Base-by-base conservation (phyloP, 2,888 invertebrate genomes). In the Andrena camellia region DNA sequence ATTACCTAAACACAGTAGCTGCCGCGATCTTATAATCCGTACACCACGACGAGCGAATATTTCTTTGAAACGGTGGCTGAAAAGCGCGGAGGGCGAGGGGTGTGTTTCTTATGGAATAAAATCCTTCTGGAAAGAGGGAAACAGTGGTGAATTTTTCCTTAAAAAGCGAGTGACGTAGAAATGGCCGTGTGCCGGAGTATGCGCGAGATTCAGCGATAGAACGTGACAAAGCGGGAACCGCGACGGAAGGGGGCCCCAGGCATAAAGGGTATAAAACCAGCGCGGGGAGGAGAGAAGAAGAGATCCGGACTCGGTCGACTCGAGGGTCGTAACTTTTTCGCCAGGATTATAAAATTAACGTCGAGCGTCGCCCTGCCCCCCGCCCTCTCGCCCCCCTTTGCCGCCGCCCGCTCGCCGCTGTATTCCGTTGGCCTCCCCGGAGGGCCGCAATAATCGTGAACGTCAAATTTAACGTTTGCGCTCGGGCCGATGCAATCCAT, bases 381-480 rank as follows among this genome's bases (percentile, higher is more conserved):
- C 20, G 0, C 33, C 33, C 17, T 1, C 20, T 3, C 20, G 3
- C 23, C 31, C 67, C 67, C 31, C 13, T 26, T 13, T 26, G 7
- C 10, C n/a, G 8, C 42, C 13, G 4, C 17, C 26, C 54, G 35
- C 54, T 35, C 42, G 50, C 20, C 63, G 69, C 35, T 69, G 72
- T 73, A 75, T 75, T 54, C 63, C 70, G 66, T 33, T 54, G 52
- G 63, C 76, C 80, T 78, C 88, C 84, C 89, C 84, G 83, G 88
- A 84, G 88, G 84, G 84, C 79, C 81, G 91, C 92, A 93, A 94
- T 94, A 94, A 94, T 94, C 93, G 93, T 94, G 92, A 93, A 94
- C 92, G 93, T 93, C 91, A 93, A 94, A 94, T 93, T 94, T 94
- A 93, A 94, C 92, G 93, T 90, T 89, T 88, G 89, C 90, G 90